Evolutionary conservation across 2,797 vertebrate genomes (phyloP).

Genomic region (Rhynchotus rufescens): DNA sequence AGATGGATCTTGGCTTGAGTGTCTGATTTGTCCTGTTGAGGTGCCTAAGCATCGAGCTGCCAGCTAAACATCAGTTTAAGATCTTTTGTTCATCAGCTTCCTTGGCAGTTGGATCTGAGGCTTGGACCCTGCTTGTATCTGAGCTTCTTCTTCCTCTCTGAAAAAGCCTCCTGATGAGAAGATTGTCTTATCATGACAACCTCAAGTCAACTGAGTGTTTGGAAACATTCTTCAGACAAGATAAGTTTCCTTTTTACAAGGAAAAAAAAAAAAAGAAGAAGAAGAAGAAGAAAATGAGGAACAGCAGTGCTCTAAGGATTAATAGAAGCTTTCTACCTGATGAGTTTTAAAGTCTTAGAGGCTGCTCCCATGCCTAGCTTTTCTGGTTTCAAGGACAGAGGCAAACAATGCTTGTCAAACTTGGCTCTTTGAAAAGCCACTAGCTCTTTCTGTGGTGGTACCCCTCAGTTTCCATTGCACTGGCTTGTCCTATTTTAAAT

Average conservation of each 20-base stretch:
- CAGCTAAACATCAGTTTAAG: slow-evolving; percentile 9
- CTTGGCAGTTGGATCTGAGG: slow-evolving; percentile 54
- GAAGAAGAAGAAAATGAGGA: background rate
- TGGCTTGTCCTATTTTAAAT: slow-evolving; percentile 73
- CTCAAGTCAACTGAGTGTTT: slow-evolving; percentile 26
- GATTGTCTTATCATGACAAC: slow-evolving; percentile 47
- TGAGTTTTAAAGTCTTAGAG: slow-evolving; percentile 1
- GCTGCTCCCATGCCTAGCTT: background rate
- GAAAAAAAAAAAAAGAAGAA: background rate
- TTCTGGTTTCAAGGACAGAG: slow-evolving; percentile 34
- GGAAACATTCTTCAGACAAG: slow-evolving; percentile 23
- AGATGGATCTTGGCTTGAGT: background rate
- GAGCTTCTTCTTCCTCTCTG: slow-evolving; percentile 56
- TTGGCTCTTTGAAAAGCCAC: slow-evolving; percentile 41
- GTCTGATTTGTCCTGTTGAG: background rate
- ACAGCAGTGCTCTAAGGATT: slow-evolving; percentile 7
- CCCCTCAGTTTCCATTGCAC: slow-evolving; percentile 49
- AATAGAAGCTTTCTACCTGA: slow-evolving; percentile 31
- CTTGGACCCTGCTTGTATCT: slow-evolving; percentile 41
- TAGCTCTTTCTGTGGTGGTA: slow-evolving; percentile 33
- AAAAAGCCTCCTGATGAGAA: slow-evolving; percentile 43
- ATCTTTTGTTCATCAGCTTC: slow-evolving; percentile 1
- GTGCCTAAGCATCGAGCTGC: background rate
- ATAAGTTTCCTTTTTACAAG: slow-evolving; percentile 42
- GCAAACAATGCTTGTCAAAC: slow-evolving; percentile 54